A percentile compares a stretch with the other conserved stretches of the same genome.
phyloP scores from a whole-genome alignment of 2,888 invertebrate genomes.

The Tachystola acroxantha region DNA sequence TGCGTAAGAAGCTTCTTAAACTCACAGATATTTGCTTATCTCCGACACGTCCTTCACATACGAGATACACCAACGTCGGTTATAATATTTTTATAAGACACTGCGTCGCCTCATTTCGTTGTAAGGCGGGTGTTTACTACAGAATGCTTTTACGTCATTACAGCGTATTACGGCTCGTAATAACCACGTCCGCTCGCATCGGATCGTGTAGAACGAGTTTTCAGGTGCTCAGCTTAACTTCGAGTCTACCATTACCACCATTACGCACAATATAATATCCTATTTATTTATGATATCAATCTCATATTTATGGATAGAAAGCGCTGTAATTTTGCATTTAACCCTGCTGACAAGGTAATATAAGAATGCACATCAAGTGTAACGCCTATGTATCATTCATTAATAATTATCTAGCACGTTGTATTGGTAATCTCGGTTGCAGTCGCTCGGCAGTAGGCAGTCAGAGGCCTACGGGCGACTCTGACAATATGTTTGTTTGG shows the following conservation, averaged over 20 bases:
- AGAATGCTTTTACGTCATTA: slow-evolving; percentile 48
- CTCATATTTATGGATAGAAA: not conserved
- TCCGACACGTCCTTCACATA: not conserved
- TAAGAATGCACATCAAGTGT: no score
- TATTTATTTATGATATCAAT: not conserved
- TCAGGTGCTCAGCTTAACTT: not conserved
- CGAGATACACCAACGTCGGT: not conserved
- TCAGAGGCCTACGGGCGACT: no score
- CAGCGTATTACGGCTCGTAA: slow-evolving; percentile 33
- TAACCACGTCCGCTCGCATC: slow-evolving; percentile 25
- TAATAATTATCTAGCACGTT: no score
- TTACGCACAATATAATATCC: not conserved
- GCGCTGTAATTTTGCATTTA: not conserved
- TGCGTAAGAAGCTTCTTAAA: no score
- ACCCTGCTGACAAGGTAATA: no score
- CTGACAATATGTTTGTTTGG: no score
- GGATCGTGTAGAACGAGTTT: slow-evolving; percentile 33
- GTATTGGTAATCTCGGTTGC: no score
- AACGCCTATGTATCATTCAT: no score
- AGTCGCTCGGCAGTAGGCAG: no score
- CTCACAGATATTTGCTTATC: not conserved
- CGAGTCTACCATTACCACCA: not conserved
- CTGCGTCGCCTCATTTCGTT: slow-evolving; percentile 20
- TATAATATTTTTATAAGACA: slow-evolving; percentile 20
- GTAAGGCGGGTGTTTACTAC: slow-evolving; percentile 13